Evolutionary conservation across 2,888 invertebrate genomes (phyloP).

Genomic region (Pilophorus perplexus): DNA sequence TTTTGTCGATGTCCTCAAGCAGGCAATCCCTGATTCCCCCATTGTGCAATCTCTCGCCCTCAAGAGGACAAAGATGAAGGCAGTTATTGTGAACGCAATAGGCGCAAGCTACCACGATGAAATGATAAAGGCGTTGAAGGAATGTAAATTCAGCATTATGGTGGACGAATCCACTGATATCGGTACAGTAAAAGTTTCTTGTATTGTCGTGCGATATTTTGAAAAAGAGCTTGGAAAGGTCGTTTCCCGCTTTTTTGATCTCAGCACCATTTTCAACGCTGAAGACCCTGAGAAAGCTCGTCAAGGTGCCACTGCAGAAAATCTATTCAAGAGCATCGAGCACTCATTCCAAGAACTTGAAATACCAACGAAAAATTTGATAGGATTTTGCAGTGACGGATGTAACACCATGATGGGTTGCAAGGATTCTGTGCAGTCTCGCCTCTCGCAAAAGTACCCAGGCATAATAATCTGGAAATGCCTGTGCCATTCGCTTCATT

Average conservation of each 20-base stretch:
- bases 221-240: background rate
- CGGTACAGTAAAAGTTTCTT: slow-evolving; percentile 42
- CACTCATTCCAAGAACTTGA: slow-evolving; percentile 35
- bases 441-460: slow-evolving; percentile 49
- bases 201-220: slow-evolving; percentile 48
- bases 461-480: slow-evolving; percentile 51
- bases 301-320: slow-evolving; percentile 32
- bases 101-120: background rate
- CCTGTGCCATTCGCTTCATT: slow-evolving; percentile 51
- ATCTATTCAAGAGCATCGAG: background rate
- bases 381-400: slow-evolving; percentile 52
- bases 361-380: slow-evolving; percentile 50
- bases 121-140: slow-evolving; percentile 45
- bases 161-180: slow-evolving; percentile 50
- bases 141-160: slow-evolving; percentile 48
- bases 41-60: background rate
- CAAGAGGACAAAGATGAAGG: background rate
- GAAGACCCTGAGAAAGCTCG: slow-evolving; percentile 46
- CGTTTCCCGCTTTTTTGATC: background rate
- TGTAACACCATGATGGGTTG: slow-evolving; percentile 51
- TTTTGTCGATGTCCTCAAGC: slow-evolving; percentile 41
- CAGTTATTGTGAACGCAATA: background rate
- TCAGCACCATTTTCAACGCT: slow-evolving; percentile 35
- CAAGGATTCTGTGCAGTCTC: slow-evolving; percentile 50
- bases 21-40: slow-evolving; percentile 45